Evolutionary conservation across 2,113 vertebrate genomes (phyloP).

Genomic region (Cricetomys ansorgei): DNA sequence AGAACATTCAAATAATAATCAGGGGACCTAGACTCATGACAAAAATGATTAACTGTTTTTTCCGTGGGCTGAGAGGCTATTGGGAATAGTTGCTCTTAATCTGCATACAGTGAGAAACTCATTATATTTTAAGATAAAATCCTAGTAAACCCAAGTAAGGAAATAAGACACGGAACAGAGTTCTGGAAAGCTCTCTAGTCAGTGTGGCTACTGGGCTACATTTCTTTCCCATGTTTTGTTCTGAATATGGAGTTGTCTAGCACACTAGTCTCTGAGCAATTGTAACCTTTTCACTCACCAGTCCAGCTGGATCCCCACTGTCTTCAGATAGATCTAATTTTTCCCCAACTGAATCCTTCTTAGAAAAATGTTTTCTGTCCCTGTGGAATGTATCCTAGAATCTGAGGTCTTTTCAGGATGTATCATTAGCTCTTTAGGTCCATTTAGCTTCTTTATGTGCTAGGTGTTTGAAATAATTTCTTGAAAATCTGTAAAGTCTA

Average conservation of each 20-base stretch:
- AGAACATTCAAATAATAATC: not conserved
- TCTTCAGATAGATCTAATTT: not conserved
- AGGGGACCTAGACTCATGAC: not conserved
- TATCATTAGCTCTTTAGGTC: not conserved
- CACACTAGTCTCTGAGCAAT: not conserved
- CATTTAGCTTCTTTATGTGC: not conserved
- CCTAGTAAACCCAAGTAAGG: not conserved
- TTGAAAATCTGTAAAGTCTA: not conserved
- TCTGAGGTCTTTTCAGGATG: not conserved
- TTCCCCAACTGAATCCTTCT: not conserved
- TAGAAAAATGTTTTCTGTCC: conserved; percentile 3
- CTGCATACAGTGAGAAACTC: not conserved
- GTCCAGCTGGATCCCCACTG: not conserved
- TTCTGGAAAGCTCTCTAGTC: not conserved
- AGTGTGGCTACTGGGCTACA: not conserved
- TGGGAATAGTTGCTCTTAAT: not conserved
- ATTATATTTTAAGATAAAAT: not conserved
- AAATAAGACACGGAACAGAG: no score
- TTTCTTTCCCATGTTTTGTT: not conserved
- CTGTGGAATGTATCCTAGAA: not conserved
- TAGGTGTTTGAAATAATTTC: not conserved
- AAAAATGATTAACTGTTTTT: not conserved
- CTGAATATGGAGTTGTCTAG: not conserved
- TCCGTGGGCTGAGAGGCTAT: not conserved
- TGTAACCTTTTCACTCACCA: not conserved